phyloP scores from a whole-genome alignment of 2,797 vertebrate genomes.

The Alectoris magna region DNA sequence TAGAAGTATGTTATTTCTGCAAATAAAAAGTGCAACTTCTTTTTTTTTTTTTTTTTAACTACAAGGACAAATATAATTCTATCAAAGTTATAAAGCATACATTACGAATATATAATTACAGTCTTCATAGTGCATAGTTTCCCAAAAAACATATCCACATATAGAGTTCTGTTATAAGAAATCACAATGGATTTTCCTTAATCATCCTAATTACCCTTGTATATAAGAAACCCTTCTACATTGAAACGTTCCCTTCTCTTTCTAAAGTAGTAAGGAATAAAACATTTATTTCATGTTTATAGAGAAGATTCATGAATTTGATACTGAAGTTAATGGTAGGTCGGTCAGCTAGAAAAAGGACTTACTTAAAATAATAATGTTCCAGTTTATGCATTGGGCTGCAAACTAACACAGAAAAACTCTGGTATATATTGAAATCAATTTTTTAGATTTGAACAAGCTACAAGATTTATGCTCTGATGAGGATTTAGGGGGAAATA shows the following conservation, averaged over 20 bases:
- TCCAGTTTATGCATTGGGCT: background rate
- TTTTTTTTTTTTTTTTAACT: background rate
- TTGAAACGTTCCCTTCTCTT: background rate
- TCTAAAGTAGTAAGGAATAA: background rate
- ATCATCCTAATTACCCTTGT: background rate
- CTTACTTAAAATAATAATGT: background rate
- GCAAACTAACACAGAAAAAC: background rate
- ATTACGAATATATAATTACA: background rate
- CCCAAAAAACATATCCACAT: background rate
- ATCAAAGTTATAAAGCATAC: background rate
- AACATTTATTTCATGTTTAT: background rate
- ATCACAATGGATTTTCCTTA: background rate
- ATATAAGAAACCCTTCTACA: background rate
- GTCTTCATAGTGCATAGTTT: background rate
- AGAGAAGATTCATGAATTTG: background rate
- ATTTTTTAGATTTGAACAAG: background rate
- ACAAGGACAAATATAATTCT: background rate
- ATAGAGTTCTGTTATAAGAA: background rate
- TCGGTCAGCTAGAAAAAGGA: background rate
- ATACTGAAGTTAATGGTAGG: background rate
- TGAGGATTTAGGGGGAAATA: background rate
- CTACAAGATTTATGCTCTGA: background rate
- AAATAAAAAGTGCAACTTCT: background rate
- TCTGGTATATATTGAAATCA: background rate
- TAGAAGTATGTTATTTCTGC: background rate